phyloP scores from a whole-genome alignment of 2,113 vertebrate species.

The Dendropsophus ebraccatus region DNA sequence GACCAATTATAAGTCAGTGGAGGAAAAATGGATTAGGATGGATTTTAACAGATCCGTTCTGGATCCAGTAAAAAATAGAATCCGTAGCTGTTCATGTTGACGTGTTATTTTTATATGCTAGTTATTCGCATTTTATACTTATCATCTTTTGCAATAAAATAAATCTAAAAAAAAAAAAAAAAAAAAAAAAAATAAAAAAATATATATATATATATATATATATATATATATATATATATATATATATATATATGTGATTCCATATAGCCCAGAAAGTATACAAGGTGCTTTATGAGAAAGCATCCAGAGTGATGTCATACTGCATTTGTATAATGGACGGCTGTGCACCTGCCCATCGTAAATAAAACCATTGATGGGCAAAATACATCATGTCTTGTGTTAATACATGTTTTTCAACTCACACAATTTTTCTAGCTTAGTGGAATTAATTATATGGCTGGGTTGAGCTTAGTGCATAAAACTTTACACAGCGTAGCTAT shows the following conservation, averaged over 20 bases:
- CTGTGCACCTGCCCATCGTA: not conserved
- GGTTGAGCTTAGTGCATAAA: conserved; percentile 3
- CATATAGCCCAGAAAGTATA: not conserved
- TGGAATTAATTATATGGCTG: not conserved
- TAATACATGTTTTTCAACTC: not conserved
- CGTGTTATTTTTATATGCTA: too few relatives aligned
- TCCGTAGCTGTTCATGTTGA: too few relatives aligned
- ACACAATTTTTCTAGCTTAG: not conserved
- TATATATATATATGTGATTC: not conserved
- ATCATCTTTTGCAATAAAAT: too few relatives aligned
- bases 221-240: not conserved
- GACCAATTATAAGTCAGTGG: too few relatives aligned
- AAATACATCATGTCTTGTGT: not conserved
- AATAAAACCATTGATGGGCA: not conserved
- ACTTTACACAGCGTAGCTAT: not conserved
- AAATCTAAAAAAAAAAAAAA: too few relatives aligned
- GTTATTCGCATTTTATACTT: too few relatives aligned
- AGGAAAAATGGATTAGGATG: too few relatives aligned
- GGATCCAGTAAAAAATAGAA: too few relatives aligned
- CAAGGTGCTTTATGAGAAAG: not conserved
- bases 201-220: too few relatives aligned
- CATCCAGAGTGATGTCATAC: not conserved
- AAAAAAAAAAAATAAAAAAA: too few relatives aligned
- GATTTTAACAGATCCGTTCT: too few relatives aligned
- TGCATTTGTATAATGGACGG: not conserved